Evolutionary conservation across 2,113 vertebrate genomes (phyloP), one percentile per base, ranked within the genome.

Genomic region (Oryzias melastigma): DNA sequence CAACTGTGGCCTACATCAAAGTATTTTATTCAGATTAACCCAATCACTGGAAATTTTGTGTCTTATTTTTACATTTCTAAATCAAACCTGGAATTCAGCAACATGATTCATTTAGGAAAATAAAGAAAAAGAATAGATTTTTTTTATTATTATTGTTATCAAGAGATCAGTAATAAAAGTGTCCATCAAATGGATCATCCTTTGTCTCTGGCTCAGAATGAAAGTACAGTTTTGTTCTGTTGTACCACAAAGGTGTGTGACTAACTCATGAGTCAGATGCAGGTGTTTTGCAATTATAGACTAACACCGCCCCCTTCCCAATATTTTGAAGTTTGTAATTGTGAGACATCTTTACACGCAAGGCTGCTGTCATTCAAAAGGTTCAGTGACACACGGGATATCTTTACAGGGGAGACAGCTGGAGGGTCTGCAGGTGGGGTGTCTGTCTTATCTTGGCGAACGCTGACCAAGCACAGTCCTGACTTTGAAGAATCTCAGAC

Each of bases 241-340:
- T 57, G 47, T 61, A 42, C 52, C 6, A 27, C 52, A 57, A 77
- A 80, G 58, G 82, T 71, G 81, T 81, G 84, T 90, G 82, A 91
- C 88, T 86, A 88, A 68, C 67, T 17, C 16, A 48, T 90, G 85
- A 89, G 81, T 91, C 89, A 91, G 80, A 85, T 87, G 25, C 84
- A 89, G 85, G 88, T 90, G 88, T 91, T 91, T 85, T 88, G 87
- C 80, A 90, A 91, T 78, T 81, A 52, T 77, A 62, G 82, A 80
- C 79, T 62, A 67, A 86, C 63, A 57, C 72, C 85, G 42, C 75
- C 82, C 73, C 78, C 67, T 67, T 84, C 77, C 65, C 58, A 71
- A 54, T n/a, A 80, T 62, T 80, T 78, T 84, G 62, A 73, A 49
- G 52, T 85, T 85, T 83, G 84, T 76, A 60, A 77, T 71, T 70